Conservation (phyloP, 2,797 vertebrate species). For the Falco rusticolus region DNA sequence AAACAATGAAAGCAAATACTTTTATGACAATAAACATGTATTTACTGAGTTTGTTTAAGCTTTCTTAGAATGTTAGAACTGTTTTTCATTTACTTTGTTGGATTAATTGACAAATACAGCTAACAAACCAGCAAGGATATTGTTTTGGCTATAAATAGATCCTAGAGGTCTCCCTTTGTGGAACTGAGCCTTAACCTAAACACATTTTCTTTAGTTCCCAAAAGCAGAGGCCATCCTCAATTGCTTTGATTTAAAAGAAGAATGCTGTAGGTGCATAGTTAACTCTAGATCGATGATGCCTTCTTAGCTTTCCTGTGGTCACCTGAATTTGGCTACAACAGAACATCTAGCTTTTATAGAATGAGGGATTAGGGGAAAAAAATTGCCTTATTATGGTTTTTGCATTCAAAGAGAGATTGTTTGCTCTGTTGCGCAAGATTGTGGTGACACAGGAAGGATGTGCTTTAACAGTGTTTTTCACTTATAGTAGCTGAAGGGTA, state of each 20-base stretch:
- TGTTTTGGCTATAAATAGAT: background rate
- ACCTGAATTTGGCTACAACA: background rate
- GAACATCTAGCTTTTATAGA: background rate
- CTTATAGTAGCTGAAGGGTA: background rate
- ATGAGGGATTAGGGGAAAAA: background rate
- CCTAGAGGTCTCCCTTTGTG: background rate
- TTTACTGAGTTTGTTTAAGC: background rate
- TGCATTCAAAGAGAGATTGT: background rate
- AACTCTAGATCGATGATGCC: background rate
- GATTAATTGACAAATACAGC: background rate
- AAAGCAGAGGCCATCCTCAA: background rate
- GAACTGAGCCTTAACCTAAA: background rate
- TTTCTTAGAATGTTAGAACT: background rate
- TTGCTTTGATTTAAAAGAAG: background rate
- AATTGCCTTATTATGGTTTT: background rate
- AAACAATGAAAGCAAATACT: background rate
- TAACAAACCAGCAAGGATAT: background rate
- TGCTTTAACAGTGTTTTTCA: constrained; percentile 1
- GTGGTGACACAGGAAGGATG: background rate
- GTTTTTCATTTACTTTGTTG: background rate
- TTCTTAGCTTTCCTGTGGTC: background rate
- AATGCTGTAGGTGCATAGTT: background rate
- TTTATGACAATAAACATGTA: background rate
- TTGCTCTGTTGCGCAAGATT: background rate
- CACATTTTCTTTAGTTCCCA: background rate